phyloP scores from a whole-genome alignment of 2,888 invertebrate genomes.

The Caenorhabditis sp. region DNA sequence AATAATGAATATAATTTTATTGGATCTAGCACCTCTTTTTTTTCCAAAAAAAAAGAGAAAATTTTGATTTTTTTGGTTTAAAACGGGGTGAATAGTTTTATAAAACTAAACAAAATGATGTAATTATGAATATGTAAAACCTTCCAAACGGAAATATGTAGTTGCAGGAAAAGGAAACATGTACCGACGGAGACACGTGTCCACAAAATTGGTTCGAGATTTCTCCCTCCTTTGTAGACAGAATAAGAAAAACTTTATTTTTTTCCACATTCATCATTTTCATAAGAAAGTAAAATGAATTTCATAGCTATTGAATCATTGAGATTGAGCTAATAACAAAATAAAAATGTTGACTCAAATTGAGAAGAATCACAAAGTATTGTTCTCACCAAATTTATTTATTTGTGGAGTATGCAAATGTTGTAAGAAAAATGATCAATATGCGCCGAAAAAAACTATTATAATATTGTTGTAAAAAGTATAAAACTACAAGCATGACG shows the following conservation, averaged over 20 bases:
- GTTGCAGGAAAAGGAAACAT: slow-evolving; percentile 1
- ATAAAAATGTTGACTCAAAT: neutral
- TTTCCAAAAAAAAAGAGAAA: too few species aligned
- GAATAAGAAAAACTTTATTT: neutral
- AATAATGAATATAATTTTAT: neutral
- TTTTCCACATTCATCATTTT: neutral
- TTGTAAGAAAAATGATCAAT: neutral
- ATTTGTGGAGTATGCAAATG: neutral
- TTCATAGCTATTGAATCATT: neutral
- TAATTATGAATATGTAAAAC: neutral
- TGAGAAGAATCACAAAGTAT: neutral
- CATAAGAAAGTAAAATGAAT: neutral
- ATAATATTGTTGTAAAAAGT: too few species aligned
- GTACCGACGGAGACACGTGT: neutral
- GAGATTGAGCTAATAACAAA: neutral
- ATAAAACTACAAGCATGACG: too few species aligned
- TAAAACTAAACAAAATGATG: too few species aligned
- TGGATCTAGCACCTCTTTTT: too few species aligned
- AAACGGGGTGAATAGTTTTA: too few species aligned
- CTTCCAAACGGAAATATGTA: neutral
- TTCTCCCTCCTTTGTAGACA: neutral
- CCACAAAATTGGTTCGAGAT: neutral
- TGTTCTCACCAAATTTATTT: neutral
- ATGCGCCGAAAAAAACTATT: too few species aligned
- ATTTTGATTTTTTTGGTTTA: too few species aligned